A percentile compares a stretch with the other conserved stretches of the same genome.
phyloP scores from a whole-genome alignment of 1,140 invertebrate genomes.

The Panagrolaimus sp. region DNA sequence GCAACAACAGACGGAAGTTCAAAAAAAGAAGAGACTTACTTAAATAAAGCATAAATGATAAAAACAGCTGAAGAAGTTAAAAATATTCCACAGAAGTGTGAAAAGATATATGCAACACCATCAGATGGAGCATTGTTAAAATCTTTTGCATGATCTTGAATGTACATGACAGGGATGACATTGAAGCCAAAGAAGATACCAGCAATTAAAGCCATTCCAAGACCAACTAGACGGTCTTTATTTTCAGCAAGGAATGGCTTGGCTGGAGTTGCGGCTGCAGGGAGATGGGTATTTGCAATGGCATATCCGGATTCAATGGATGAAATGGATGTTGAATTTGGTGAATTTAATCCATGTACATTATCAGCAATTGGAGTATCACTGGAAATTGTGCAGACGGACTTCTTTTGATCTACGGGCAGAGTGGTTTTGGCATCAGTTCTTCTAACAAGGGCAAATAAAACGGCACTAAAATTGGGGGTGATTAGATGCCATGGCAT shows the following conservation, averaged over 20 bases:
- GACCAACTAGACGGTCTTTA: constrained; percentile 21
- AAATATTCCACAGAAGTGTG: constrained; percentile 38
- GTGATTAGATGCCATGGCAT: too few relatives aligned
- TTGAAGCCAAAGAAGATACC: constrained; percentile 38
- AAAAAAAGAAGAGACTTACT: neutral
- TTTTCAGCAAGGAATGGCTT: neutral
- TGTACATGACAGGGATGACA: constrained; percentile 25
- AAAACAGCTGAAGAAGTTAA: constrained; percentile 29
- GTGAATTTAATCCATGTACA: too few relatives aligned
- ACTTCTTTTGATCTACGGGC: neutral
- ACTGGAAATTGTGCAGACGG: neutral
- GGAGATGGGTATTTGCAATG: too few relatives aligned
- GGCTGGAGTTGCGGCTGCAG: neutral
- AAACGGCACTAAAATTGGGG: neutral
- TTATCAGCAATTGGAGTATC: neutral
- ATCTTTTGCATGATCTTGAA: constrained; percentile 28
- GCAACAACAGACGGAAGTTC: too few relatives aligned
- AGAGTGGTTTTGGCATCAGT: neutral
- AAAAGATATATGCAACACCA: constrained; percentile 34
- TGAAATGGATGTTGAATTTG: too few relatives aligned
- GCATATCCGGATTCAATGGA: too few relatives aligned
- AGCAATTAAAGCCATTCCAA: constrained; percentile 27
- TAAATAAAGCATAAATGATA: constrained; percentile 13
- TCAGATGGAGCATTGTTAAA: constrained; percentile 9
- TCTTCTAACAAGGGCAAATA: neutral